Percentiles rank a stretch among this genome's conserved stretches.
Conservation (phyloP, 2,888 invertebrate genomes). For the Drymonia ruficornis region DNA sequence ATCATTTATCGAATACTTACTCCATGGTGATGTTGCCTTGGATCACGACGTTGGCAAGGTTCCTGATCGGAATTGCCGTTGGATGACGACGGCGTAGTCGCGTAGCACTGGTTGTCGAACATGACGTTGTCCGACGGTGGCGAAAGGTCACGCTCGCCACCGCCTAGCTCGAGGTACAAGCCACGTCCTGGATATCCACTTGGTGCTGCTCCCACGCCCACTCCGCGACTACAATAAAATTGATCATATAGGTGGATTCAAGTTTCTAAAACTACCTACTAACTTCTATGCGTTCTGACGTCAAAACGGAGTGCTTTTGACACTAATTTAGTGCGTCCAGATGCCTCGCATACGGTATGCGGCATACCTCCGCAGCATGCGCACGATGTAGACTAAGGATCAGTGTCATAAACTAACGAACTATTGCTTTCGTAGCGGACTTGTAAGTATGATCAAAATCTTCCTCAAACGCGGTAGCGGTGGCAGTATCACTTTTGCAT, state of each 20-base stretch:
- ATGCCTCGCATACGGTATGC: too few species aligned
- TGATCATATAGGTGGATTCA: background rate
- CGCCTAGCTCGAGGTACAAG: conserved; percentile 90
- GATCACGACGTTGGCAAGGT: conserved; percentile 86
- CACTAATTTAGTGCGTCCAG: too few species aligned
- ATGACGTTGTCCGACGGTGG: conserved; percentile 97
- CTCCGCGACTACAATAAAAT: conserved; percentile 60
- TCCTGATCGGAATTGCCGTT: conserved; percentile 96
- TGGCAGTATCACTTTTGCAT: too few species aligned
- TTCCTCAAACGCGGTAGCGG: too few species aligned
- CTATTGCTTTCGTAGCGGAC: too few species aligned
- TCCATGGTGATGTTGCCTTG: conserved; percentile 87
- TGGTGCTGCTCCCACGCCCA: conserved; percentile 76
- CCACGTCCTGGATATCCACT: conserved; percentile 89
- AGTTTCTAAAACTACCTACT: too few species aligned
- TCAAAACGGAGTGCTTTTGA: too few species aligned
- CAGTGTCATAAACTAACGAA: too few species aligned
- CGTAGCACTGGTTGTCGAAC: conserved; percentile 98
- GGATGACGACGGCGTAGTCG: conserved; percentile 96
- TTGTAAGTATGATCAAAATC: too few species aligned
- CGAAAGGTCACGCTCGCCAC: conserved; percentile 88
- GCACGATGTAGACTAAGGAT: too few species aligned
- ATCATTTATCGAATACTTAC: conserved; percentile 52
- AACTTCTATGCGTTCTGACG: too few species aligned
- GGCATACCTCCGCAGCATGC: too few species aligned